phyloP scores from a whole-genome alignment of 2,113 vertebrate genomes.

The Antechinus stuartii region DNA sequence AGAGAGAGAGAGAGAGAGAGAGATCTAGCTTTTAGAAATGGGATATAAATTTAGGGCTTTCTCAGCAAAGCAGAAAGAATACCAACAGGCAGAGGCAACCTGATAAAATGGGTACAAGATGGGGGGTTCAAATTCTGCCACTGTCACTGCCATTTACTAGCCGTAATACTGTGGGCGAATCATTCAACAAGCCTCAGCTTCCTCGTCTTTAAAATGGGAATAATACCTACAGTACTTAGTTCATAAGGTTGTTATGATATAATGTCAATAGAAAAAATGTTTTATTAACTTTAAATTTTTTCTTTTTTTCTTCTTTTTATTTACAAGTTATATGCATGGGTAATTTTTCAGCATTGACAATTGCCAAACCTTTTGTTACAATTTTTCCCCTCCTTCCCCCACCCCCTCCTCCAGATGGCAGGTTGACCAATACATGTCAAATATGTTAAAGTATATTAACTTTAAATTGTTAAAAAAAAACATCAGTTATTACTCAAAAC shows the following conservation, averaged over 20 bases:
- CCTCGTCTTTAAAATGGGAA: neutral
- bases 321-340: too few species aligned
- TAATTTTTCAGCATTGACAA: too few species aligned
- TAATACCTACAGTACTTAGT: neutral
- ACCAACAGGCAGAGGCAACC: neutral
- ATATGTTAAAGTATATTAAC: too few species aligned
- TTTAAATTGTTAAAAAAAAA: neutral
- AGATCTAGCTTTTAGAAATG: neutral
- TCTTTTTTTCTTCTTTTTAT: too few species aligned
- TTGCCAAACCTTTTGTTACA: too few species aligned
- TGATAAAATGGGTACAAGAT: neutral
- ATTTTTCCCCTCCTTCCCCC: too few species aligned
- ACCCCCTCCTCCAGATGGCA: too few species aligned
- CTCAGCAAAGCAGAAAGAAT: neutral
- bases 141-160: neutral
- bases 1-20: neutral
- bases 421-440: too few species aligned
- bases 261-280: neutral
- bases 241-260: neutral
- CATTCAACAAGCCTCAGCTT: neutral
- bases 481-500: neutral
- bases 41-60: neutral
- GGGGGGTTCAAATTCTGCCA: neutral
- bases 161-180: neutral
- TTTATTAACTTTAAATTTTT: neutral